Percentiles rank a stretch among this genome's conserved stretches.
Conservation (phyloP, 2,113 vertebrate genomes). For the Notothenia coriiceps region DNA sequence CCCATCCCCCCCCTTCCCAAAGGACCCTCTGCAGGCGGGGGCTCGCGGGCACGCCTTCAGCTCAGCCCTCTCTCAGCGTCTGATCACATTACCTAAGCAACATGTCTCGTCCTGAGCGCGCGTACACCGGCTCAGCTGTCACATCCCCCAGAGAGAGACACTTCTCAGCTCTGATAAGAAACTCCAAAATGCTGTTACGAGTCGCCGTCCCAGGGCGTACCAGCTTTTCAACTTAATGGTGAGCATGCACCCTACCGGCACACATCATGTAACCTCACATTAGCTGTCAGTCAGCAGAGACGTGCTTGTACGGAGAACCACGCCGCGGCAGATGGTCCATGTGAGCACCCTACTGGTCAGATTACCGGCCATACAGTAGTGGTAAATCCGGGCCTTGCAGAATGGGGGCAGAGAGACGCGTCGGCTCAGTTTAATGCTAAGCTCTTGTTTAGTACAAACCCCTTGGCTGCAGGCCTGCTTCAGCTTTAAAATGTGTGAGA, state of each 20-base stretch:
- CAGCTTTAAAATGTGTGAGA: constrained; percentile 14
- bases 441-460: constrained; percentile 49
- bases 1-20: constrained; percentile 26
- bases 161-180: constrained; percentile 24
- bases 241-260: constrained; percentile 62
- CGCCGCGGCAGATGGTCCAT: constrained; percentile 85
- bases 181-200: constrained; percentile 30
- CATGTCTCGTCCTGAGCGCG: constrained; percentile 57
- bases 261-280: constrained; percentile 13
- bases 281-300: constrained; percentile 36
- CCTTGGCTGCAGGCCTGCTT: constrained; percentile 17
- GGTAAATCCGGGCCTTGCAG: constrained; percentile 83
- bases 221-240: constrained; percentile 68
- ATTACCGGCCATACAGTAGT: constrained; percentile 81
- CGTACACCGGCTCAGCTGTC: constrained; percentile 43
- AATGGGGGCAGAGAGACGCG: constrained; percentile 51
- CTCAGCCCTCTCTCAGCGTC: constrained; percentile 47
- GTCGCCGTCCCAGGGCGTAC: constrained; percentile 38
- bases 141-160: constrained; percentile 32
- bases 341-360: constrained; percentile 76
- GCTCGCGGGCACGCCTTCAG: constrained; percentile 42
- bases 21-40: constrained; percentile 7
- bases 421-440: constrained; percentile 48
- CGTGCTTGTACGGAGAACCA: neutral
- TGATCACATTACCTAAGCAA: constrained; percentile 84